These are phyloP conservation scores for Serranus cabrilla DNA, from an alignment of 2,797 vertebrate genomes.

Conservation along the genomic window DNA sequence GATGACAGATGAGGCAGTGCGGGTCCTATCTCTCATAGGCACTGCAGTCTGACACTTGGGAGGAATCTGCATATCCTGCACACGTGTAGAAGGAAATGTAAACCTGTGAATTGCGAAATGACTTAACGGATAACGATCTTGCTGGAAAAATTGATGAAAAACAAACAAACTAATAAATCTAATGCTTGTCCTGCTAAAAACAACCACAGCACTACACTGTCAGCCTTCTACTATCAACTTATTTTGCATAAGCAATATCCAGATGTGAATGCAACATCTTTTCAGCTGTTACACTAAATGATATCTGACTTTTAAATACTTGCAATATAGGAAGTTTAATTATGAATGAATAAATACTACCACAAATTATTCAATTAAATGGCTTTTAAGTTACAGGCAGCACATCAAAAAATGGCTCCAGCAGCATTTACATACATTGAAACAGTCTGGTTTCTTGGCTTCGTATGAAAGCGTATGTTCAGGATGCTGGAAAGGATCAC, in stretches of 20 bases:
- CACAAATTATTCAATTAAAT: background rate
- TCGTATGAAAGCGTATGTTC: background rate
- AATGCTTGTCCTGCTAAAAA: background rate
- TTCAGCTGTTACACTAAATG: background rate
- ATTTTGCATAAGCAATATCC: background rate
- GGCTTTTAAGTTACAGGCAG: background rate
- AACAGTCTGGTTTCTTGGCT: background rate
- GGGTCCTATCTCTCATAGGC: background rate
- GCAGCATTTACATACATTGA: background rate
- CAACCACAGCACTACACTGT: background rate
- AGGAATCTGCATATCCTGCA: background rate
- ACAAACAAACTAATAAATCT: background rate
- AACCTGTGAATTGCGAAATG: background rate
- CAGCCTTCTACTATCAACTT: background rate
- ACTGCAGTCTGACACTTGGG: background rate
- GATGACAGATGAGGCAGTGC: conserved; percentile 8
- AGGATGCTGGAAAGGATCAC: background rate
- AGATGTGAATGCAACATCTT: background rate
- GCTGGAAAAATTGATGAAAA: background rate
- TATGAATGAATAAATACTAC: background rate
- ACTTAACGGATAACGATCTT: background rate
- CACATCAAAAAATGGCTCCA: background rate
- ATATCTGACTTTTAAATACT: background rate
- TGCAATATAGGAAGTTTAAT: background rate
- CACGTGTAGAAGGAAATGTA: background rate